A percentile compares a stretch with the other conserved stretches of the same genome.
Conservation (phyloP, 2,888 invertebrate genomes). For the Quadriops clusia region DNA sequence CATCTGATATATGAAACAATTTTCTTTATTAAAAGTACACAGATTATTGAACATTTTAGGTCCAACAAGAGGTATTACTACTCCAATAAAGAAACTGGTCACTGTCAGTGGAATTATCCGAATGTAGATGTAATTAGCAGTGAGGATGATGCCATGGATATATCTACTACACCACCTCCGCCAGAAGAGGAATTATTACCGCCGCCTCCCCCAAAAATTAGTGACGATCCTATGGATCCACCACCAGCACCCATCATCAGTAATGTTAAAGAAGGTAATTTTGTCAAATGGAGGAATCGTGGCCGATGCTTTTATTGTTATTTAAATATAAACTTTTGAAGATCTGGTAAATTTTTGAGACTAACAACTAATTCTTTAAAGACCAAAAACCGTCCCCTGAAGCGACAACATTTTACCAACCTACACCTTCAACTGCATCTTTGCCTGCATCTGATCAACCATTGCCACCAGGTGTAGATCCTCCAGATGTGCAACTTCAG, state of each 20-base stretch:
- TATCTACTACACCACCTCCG: constrained; percentile 47
- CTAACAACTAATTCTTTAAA: too few relatives aligned
- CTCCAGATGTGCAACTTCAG: constrained; percentile 30
- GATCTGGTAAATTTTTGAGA: too few relatives aligned
- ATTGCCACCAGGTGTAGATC: constrained; percentile 44
- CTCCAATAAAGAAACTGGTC: constrained; percentile 45
- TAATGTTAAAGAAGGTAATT: constrained; percentile 10
- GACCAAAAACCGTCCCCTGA: constrained; percentile 11
- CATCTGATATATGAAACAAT: too few relatives aligned
- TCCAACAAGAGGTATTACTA: constrained; percentile 57
- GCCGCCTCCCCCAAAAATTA: constrained; percentile 27
- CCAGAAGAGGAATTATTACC: constrained; percentile 22
- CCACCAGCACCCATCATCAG: constrained; percentile 28
- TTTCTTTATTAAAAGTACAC: too few relatives aligned
- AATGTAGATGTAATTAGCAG: constrained; percentile 35
- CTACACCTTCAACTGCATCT: constrained; percentile 17
- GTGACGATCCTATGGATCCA: constrained; percentile 15
- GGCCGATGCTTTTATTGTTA: not conserved
- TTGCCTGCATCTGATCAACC: constrained; percentile 32
- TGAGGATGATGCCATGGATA: constrained; percentile 47
- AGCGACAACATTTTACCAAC: constrained; percentile 5
- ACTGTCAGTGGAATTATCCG: constrained; percentile 55
- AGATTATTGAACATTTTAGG: too few relatives aligned
- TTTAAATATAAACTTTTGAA: too few relatives aligned
- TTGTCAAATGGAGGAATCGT: not conserved